Evolutionary conservation across 1,140 invertebrate genomes (phyloP).

Genomic region (Sipha flava): DNA sequence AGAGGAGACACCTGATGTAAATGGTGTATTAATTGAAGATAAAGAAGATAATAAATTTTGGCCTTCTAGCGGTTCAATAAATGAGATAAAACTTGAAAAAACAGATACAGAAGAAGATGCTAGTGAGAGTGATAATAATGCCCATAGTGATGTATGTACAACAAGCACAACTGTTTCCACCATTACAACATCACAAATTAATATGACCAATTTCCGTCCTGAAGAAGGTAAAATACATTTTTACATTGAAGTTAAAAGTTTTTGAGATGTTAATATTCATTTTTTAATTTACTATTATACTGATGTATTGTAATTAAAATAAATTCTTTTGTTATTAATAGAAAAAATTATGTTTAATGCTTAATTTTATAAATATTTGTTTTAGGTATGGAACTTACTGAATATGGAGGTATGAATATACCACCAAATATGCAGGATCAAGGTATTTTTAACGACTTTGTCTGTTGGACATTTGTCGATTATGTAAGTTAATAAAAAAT

Average conservation of each 20-base stretch:
- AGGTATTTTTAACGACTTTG: background rate
- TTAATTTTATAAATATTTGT: background rate
- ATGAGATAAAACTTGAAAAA: slow-evolving; percentile 6
- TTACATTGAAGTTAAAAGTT: background rate
- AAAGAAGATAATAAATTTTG: slow-evolving; percentile 9
- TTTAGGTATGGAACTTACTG: slow-evolving; percentile 26
- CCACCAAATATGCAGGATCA: slow-evolving; percentile 23
- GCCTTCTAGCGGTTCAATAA: slow-evolving; percentile 18
- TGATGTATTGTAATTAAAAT: no score
- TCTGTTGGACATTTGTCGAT: background rate
- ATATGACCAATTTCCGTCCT: slow-evolving; percentile 7
- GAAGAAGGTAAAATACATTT: slow-evolving; percentile 17
- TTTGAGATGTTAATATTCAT: background rate
- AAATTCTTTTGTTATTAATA: no score
- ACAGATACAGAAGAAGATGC: slow-evolving; percentile 24
- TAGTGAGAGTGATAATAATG: slow-evolving; percentile 12
- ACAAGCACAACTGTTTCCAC: background rate
- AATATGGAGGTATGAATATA: slow-evolving; percentile 19
- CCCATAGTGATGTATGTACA: background rate
- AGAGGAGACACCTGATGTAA: background rate
- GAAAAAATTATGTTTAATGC: no score
- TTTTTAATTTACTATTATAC: background rate
- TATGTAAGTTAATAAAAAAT: background rate
- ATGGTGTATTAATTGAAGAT: slow-evolving; percentile 1
- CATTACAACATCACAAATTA: background rate